These are phyloP conservation scores for Crossoptilon crossoptilon DNA, from an alignment of 2,797 vertebrate species.

Conservation along the genomic window DNA sequence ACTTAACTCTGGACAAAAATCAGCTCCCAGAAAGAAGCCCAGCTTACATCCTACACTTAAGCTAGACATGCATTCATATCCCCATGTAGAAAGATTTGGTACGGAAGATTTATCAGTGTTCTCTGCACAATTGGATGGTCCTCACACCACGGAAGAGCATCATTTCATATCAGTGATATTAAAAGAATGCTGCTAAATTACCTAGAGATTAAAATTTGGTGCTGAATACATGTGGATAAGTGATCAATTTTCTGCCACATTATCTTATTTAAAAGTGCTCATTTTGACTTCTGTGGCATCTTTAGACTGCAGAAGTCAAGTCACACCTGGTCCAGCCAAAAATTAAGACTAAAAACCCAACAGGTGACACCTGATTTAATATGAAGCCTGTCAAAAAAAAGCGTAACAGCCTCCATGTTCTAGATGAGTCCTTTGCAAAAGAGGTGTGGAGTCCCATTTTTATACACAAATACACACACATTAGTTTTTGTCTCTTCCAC, in stretches of 20 bases:
- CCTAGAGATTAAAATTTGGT: background rate
- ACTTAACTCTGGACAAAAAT: background rate
- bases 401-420: background rate
- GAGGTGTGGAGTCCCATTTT: background rate
- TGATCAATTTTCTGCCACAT: background rate
- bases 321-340: background rate
- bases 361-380: background rate
- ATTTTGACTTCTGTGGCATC: background rate
- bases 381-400: background rate
- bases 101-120: background rate
- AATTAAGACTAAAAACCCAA: accelerated
- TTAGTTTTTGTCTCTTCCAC: background rate
- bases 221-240: background rate
- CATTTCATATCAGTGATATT: background rate
- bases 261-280: background rate
- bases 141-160: accelerated
- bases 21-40: background rate
- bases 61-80: background rate
- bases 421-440: background rate
- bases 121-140: background rate
- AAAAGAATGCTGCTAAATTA: background rate
- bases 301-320: background rate
- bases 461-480: background rate
- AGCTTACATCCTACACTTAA: background rate
- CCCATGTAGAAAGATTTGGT: background rate